These are phyloP conservation scores for Heliothis subflexa DNA, from an alignment of 1,140 invertebrate species.

Conservation along the genomic window DNA sequence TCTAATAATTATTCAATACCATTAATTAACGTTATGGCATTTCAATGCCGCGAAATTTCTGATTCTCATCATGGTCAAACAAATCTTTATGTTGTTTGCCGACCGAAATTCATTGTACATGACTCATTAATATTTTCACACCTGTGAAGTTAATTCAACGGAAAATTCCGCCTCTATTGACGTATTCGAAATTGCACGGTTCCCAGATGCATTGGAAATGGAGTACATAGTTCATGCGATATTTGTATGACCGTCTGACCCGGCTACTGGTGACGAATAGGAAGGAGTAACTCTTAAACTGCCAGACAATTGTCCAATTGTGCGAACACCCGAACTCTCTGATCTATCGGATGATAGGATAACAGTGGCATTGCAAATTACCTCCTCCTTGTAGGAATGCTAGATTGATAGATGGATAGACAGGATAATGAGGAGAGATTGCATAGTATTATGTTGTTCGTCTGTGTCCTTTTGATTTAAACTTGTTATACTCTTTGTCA, in stretches of 20 bases:
- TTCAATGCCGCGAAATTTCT: background rate
- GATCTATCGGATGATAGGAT: conserved; percentile 71
- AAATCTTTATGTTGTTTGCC: conserved; percentile 7
- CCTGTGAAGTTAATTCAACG: background rate
- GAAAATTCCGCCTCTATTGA: background rate
- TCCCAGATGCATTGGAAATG: background rate
- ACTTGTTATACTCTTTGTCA: too few species aligned
- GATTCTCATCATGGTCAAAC: background rate
- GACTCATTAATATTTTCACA: conserved; percentile 8
- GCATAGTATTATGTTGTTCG: background rate
- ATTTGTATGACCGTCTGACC: conserved; percentile 47
- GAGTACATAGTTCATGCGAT: conserved; percentile 10
- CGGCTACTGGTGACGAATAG: conserved; percentile 59
- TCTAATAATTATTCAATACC: too few species aligned
- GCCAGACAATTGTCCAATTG: conserved; percentile 78
- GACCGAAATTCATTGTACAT: background rate
- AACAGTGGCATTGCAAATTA: conserved; percentile 69
- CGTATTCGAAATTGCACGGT: background rate
- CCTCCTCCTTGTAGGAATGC: conserved; percentile 52
- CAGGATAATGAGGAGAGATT: conserved; percentile 41
- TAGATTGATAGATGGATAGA: conserved; percentile 46
- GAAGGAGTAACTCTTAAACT: conserved; percentile 58
- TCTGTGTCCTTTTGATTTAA: background rate
- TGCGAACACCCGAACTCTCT: conserved; percentile 63
- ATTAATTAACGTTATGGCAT: too few species aligned